Base-by-base conservation (phyloP, 2,888 invertebrate species). In the Baccha elongata region DNA sequence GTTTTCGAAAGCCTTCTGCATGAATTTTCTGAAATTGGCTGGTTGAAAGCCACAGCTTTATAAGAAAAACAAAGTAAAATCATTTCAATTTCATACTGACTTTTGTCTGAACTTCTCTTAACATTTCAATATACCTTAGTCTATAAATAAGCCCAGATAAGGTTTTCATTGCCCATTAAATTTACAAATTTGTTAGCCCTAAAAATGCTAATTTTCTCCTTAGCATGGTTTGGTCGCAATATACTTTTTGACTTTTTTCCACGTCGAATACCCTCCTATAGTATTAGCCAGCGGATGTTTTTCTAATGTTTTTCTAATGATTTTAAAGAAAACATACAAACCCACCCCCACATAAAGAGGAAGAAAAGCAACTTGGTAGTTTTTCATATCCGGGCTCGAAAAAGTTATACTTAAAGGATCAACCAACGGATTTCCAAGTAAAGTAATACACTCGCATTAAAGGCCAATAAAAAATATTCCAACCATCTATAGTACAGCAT, bases 111-210 rank as follows among this genome's bases (percentile, higher is more conserved):
- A 19, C 19, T 44, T 29, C 42, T 48, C 53, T 53, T 73, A 55
- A 73, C 55, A 73, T 68, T 79, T 73, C 79, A 79, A 79, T 79
- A 79, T 62, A n/a, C 58, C 58, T 6, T 64, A 62, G 68, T 50
- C 69, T 46, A 60, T 60, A 71, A 69, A 74, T 55, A 80, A 64
- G 11, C 58, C 50, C 6, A 35, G 44, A 64, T 69, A 69, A 74
- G 55, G 40, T 58, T 58, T 71, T 72, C 29, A 69, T 58, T 65
- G 62, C 42, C 50, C 50, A 72, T 65, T 72, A 78, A 72, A 67
- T 29, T 29, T 42, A 48, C 65, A 72, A 65, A 71, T 65, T 65
- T 71, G 55, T 60, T 52, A 15, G 69, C 52, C 65, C 75, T 65
- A 71, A 73, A 69, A 29, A 60, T 80, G 73, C 74, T 58, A 64